phyloP scores from a whole-genome alignment of 2,113 vertebrate species.

The Nibea albiflora region DNA sequence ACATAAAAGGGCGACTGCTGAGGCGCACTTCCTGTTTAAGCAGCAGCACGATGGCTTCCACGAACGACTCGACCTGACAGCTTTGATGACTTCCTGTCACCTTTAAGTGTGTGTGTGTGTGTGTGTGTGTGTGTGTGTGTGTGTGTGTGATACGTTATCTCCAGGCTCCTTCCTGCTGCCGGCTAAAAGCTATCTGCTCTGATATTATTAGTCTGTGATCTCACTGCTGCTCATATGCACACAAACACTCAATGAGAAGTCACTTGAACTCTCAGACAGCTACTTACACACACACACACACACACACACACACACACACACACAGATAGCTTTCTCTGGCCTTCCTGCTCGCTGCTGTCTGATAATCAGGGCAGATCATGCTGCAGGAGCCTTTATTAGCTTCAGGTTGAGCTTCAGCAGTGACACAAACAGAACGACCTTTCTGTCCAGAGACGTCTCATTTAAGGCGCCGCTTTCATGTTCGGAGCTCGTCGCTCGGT shows the following conservation, averaged over 20 bases:
- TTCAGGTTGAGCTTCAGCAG: constrained; percentile 9
- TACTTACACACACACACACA: constrained; percentile 10
- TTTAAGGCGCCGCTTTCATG: constrained; percentile 3
- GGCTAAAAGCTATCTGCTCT: constrained; percentile 21
- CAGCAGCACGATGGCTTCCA: too few species aligned
- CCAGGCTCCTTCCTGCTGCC: constrained; percentile 40
- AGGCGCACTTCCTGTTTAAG: too few species aligned
- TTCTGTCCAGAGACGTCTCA: constrained; percentile 35
- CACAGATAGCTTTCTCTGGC: constrained; percentile 46
- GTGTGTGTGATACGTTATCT: constrained; percentile 28
- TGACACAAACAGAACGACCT: constrained; percentile 46
- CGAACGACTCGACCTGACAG: too few species aligned
- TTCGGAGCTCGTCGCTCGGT: background rate
- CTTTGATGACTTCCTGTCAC: too few species aligned
- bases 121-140: background rate
- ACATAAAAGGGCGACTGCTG: too few species aligned
- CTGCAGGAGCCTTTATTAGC: constrained; percentile 53
- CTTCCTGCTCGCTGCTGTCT: constrained; percentile 4
- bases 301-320: constrained; percentile 7
- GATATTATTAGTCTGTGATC: constrained; percentile 39
- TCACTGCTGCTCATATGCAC: background rate
- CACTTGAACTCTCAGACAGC: constrained; percentile 19
- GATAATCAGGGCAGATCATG: constrained; percentile 55
- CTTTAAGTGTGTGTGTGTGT: background rate
- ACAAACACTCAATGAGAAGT: constrained; percentile 22